Evolutionary conservation across 1,140 invertebrate genomes (phyloP), one percentile per base, ranked within the genome.

Genomic region (Diuraphis noxia): DNA sequence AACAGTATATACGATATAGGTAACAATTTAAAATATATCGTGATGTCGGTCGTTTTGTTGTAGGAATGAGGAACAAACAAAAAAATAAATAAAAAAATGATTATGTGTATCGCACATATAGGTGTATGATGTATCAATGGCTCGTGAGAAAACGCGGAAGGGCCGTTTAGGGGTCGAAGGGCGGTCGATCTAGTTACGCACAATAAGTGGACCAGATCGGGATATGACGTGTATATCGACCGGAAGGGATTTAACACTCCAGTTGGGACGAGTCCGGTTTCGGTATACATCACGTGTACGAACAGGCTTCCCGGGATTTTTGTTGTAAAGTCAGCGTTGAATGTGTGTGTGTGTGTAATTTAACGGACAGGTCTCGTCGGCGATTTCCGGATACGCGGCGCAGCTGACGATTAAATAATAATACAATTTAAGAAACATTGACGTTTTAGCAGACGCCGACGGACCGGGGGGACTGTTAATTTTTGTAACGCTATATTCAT

Each of bases 141-240:
- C 87, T 88, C 77, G 89, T 91, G 89, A 91, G 89, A 91, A 91
- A 91, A 91, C 77, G 89, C 89, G 89, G 89, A 91, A 91, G 89
- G 89, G 89, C 82, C 36, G 52, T 56, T 88, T 56, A 40, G 30
- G 88, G 89, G 89, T 81, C 43, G 77, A 81, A 91, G 89, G 89
- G n/a, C 89, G 43, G 77, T 63, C 89, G 89, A 91, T 91, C 43
- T 52, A 91, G 43, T 79, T 81, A 43, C 88, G 43, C 34, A 41
- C 63, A 90, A 90, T 81, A 49, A 81, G 88, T 90, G 88, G 88
- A 90, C 88, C 72, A 46, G 88, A 90, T 81, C 88, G 84, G 43
- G 34, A 56, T 36, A 25, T 30, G 85, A 56, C 85, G 88, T 46
- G 43, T 81, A 91, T 91, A 91, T 91, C 89, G 89, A 91, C 89